Percentiles rank a stretch among this genome's conserved stretches.
phyloP scores from a whole-genome alignment of 2,888 invertebrate species.

The Pachydiplax longipennis region DNA sequence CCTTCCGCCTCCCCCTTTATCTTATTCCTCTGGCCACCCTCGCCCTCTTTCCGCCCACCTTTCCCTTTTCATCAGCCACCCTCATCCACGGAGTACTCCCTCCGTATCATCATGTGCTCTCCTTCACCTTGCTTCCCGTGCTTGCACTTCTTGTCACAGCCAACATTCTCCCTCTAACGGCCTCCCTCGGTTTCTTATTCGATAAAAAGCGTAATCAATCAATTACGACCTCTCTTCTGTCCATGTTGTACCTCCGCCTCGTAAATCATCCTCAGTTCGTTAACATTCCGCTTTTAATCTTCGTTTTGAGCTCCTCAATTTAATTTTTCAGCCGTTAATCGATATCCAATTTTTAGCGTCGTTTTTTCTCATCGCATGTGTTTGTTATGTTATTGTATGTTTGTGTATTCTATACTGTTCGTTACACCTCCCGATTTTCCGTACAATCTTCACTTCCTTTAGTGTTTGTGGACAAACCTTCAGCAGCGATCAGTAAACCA shows the following conservation, averaged over 20 bases:
- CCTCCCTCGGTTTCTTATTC: background rate
- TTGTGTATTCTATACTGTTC: too few species aligned
- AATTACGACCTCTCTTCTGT: background rate
- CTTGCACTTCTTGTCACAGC: background rate
- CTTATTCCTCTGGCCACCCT: slow-evolving; percentile 6
- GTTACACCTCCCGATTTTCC: too few species aligned
- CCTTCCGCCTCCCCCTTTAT: background rate
- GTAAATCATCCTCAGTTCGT: background rate
- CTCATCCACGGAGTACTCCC: background rate
- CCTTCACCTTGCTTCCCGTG: background rate
- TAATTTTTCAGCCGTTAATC: too few species aligned
- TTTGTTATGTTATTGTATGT: too few species aligned
- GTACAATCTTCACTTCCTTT: too few species aligned
- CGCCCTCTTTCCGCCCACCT: background rate
- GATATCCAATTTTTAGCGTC: too few species aligned
- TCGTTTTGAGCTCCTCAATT: background rate
- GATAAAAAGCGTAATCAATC: background rate
- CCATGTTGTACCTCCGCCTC: background rate
- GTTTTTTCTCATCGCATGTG: too few species aligned
- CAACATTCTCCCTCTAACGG: background rate
- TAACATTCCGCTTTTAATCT: background rate
- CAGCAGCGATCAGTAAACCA: too few species aligned
- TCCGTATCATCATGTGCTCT: background rate
- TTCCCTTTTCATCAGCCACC: background rate
- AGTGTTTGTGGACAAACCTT: too few species aligned